Evolutionary conservation across 2,888 invertebrate genomes (phyloP), one percentile per base, ranked within the genome.

Genomic region (Dexiosoma caninum): DNA sequence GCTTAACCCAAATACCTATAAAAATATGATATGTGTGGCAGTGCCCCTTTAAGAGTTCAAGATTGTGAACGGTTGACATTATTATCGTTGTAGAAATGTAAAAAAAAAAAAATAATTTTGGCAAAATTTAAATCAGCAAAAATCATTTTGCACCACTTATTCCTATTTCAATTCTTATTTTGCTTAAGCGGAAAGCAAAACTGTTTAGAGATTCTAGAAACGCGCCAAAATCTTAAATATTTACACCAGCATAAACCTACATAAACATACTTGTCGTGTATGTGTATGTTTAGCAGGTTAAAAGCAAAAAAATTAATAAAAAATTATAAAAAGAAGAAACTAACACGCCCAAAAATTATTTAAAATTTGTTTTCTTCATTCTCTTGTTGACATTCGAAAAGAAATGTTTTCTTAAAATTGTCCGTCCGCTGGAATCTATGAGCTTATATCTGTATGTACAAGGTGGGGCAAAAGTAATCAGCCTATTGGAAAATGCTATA

Each of bases 181-280:
- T 32, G 19, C 9, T 35, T 23, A 2, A 32, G 35, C 37, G 14
- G 14, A 40, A 51, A 53, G n/a, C 12, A 2, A 59, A 59, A 55
- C 77, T 81, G 60, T 53, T 81, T 81, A 81, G 74, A 69, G 55
- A 81, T 81, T 81, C 81, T 23, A 32, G 44, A 77, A 81, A 69
- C 77, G 81, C 62, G 37, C 57, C 14, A 44, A 72, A 69, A 77
- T 81, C 72, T 67, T 32, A 67, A 42, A 51, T 59, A 35, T n/a
- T 51, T 32, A 42, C 51, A 51, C 42, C 44, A 23, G 42, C 42
- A 42, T 21, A 10, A 19, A 23, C 42, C 19, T 9, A 62, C n/a
- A n/a, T n/a, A n/a, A 72, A 32, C 44, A 21, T 21, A 57, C 51
- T 59, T 59, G 51, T 44, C 21, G 44, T 64, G 14, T 35, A 40